Evolutionary conservation across 2,888 invertebrate species (phyloP).

Genomic region (Cyclophora albipunctata): DNA sequence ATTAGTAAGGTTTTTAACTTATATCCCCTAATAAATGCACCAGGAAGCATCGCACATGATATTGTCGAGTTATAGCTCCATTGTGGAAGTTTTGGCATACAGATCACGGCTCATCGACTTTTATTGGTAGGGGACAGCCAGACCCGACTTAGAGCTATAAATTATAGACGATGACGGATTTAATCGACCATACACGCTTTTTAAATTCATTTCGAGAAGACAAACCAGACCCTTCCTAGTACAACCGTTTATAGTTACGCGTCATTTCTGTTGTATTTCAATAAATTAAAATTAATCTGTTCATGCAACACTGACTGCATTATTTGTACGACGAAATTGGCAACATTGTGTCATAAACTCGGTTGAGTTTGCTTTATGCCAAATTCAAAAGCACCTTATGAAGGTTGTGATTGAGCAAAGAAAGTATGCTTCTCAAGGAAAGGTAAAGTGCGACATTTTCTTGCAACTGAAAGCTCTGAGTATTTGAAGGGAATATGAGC

Average conservation of each 20-base stretch:
- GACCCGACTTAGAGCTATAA: slow-evolving; percentile 36
- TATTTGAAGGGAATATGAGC: background rate
- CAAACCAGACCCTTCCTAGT: slow-evolving; percentile 8
- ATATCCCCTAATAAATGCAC: slow-evolving; percentile 29
- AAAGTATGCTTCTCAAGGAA: background rate
- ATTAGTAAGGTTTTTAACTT: slow-evolving; percentile 6
- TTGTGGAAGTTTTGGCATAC: slow-evolving; percentile 65
- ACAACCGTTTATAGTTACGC: slow-evolving; percentile 6
- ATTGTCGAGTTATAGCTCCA: slow-evolving; percentile 49
- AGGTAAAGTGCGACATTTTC: too few relatives aligned
- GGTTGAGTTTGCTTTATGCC: too few relatives aligned
- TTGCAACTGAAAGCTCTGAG: background rate
- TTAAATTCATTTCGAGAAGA: slow-evolving; percentile 45
- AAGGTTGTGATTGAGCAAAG: too few relatives aligned
- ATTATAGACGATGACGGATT: slow-evolving; percentile 60
- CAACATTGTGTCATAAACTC: too few relatives aligned
- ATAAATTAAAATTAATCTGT: background rate
- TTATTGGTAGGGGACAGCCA: slow-evolving; percentile 53
- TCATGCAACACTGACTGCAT: too few relatives aligned
- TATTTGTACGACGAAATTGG: too few relatives aligned
- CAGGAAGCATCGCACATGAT: slow-evolving; percentile 35
- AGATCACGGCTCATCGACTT: slow-evolving; percentile 69
- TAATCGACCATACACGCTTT: slow-evolving; percentile 57
- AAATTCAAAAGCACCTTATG: too few relatives aligned
- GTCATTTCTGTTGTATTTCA: background rate